These are phyloP conservation scores for Rana temporaria DNA, from an alignment of 2,113 vertebrate genomes.

Conservation along the genomic window DNA sequence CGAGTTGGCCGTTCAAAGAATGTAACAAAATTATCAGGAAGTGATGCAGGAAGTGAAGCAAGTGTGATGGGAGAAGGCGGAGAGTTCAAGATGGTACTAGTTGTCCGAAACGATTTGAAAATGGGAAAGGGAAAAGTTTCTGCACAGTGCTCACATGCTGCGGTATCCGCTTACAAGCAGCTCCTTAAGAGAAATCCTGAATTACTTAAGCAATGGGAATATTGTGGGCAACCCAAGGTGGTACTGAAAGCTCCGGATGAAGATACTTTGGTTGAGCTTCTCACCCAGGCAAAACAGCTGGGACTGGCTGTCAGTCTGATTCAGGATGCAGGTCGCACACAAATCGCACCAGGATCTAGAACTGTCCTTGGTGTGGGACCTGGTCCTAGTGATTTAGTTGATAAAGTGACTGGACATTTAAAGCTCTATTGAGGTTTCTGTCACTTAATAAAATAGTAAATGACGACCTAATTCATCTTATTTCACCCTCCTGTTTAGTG, in stretches of 20 bases:
- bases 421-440: conserved; percentile 83
- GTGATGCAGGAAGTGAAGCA: conserved; percentile 62
- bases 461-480: too few relatives aligned
- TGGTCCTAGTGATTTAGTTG: conserved; percentile 84
- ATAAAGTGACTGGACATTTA: conserved; percentile 89
- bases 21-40: not conserved
- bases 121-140: conserved; percentile 98
- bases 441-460: too few relatives aligned
- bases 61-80: conserved; percentile 86
- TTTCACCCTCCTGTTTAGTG: too few relatives aligned
- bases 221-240: conserved; percentile 94
- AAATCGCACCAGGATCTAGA: conserved; percentile 90
- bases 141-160: conserved; percentile 92
- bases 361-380: conserved; percentile 94
- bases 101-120: conserved; percentile 91
- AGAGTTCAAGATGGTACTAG: conserved; percentile 92
- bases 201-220: conserved; percentile 91
- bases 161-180: conserved; percentile 92
- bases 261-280: conserved; percentile 79
- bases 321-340: conserved; percentile 94
- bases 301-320: conserved; percentile 91
- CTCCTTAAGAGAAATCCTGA: conserved; percentile 82
- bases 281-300: conserved; percentile 80
- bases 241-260: conserved; percentile 91
- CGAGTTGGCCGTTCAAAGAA: conserved; percentile 59